Conservation (phyloP, 2,797 vertebrate species). For the Todus mexicanus region DNA sequence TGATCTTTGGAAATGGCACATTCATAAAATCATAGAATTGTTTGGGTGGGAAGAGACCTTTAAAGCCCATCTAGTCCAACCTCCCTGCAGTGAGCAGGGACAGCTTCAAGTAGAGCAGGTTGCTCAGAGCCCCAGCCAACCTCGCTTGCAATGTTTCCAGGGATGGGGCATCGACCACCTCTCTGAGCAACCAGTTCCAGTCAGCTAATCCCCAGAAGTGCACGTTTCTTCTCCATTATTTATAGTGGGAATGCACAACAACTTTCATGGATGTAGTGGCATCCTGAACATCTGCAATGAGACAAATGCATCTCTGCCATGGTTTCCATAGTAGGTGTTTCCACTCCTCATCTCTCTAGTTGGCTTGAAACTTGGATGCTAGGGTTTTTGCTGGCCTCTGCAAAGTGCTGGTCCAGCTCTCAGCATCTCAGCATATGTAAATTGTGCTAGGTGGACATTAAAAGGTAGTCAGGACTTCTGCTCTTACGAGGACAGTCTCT, state of each 20-base stretch:
- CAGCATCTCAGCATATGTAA: neutral
- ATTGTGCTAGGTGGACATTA: neutral
- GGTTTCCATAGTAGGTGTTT: neutral
- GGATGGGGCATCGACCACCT: neutral
- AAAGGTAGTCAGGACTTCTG: neutral
- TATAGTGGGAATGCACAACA: neutral
- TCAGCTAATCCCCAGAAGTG: neutral
- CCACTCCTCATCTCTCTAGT: neutral
- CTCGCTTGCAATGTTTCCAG: neutral
- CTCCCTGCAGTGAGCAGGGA: neutral
- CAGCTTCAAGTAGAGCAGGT: neutral
- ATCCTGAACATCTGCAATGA: neutral
- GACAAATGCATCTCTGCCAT: neutral
- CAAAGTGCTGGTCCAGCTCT: neutral
- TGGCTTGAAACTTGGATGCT: neutral
- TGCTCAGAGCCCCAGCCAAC: neutral
- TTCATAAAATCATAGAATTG: neutral
- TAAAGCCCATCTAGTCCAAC: neutral
- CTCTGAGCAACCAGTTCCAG: neutral
- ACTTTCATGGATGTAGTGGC: neutral
- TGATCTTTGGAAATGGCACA: neutral
- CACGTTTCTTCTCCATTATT: neutral
- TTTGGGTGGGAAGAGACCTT: neutral
- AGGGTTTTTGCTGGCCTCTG: neutral
- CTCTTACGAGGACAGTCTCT: neutral